Evolutionary conservation across 2,797 vertebrate species (phyloP).

Genomic region (Gouania willdenowi): DNA sequence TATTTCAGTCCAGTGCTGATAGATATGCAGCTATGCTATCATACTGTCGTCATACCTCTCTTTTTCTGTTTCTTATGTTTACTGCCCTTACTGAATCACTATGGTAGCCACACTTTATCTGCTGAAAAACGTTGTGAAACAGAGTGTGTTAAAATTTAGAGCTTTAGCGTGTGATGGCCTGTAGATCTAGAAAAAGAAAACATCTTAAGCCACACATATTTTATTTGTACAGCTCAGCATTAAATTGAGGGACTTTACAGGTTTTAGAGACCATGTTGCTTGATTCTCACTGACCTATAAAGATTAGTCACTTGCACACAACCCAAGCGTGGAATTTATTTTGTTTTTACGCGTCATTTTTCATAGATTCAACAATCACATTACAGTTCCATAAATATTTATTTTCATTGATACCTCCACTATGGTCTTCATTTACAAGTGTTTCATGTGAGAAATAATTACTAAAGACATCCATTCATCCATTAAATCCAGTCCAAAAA

Average conservation of each 20-base stretch:
- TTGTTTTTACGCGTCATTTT: too few relatives aligned
- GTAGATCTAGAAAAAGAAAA: background rate
- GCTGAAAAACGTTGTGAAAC: constrained; percentile 2
- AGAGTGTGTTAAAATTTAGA: background rate
- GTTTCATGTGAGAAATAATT: too few relatives aligned
- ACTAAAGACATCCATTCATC: too few relatives aligned
- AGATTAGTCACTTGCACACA: background rate
- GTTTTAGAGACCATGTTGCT: background rate
- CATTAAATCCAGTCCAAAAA: too few relatives aligned
- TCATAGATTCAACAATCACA: too few relatives aligned
- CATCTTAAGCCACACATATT: background rate
- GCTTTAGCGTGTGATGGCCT: constrained; percentile 1
- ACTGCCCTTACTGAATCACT: too few relatives aligned
- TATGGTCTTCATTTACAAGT: too few relatives aligned
- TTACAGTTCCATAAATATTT: too few relatives aligned
- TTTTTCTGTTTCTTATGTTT: background rate
- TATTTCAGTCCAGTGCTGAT: constrained; percentile 46
- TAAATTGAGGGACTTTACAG: background rate
- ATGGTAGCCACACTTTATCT: too few relatives aligned
- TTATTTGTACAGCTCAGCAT: background rate
- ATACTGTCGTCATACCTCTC: constrained; percentile 8
- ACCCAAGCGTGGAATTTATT: background rate
- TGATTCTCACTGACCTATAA: background rate
- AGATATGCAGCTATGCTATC: constrained; percentile 33
- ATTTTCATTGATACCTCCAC: too few relatives aligned